phyloP scores from a whole-genome alignment of 2,113 vertebrate species.

The Nematolebias whitei region DNA sequence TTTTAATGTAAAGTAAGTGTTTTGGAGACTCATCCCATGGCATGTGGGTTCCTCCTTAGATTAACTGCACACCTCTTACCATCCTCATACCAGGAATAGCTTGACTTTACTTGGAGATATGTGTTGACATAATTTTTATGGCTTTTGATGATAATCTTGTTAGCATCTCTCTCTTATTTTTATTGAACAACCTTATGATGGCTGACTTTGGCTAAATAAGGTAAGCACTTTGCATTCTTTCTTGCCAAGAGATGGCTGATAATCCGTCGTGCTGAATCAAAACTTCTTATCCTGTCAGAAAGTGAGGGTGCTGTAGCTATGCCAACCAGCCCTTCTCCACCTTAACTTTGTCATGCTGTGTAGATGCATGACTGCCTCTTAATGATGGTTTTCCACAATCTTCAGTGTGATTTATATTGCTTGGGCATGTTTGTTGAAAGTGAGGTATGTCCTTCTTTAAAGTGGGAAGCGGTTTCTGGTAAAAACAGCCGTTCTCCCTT shows the following conservation, averaged over 20 bases:
- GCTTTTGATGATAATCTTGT: constrained; percentile 43
- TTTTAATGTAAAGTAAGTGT: constrained; percentile 6
- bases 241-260: constrained; percentile 56
- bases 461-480: constrained; percentile 33
- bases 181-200: constrained; percentile 37
- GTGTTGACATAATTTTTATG: constrained; percentile 57
- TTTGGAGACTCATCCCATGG: constrained; percentile 4
- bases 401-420: constrained; percentile 62
- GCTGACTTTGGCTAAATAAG: constrained; percentile 69
- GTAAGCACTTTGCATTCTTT: constrained; percentile 65
- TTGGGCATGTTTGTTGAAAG: constrained; percentile 66
- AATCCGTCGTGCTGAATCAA: constrained; percentile 59
- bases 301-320: constrained; percentile 41
- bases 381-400: constrained; percentile 70
- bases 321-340: constrained; percentile 55
- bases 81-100: constrained; percentile 49
- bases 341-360: constrained; percentile 63
- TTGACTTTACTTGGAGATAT: constrained; percentile 40
- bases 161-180: constrained; percentile 27
- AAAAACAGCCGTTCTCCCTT: constrained; percentile 27
- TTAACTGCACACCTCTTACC: constrained; percentile 31
- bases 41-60: constrained; percentile 35
- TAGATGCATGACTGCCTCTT: constrained; percentile 71
- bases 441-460: constrained; percentile 64
- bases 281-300: constrained; percentile 57